Percentiles rank a stretch among this genome's conserved stretches.
Conservation (phyloP, 1,140 invertebrate genomes). For the Dinoponera quadriceps region DNA sequence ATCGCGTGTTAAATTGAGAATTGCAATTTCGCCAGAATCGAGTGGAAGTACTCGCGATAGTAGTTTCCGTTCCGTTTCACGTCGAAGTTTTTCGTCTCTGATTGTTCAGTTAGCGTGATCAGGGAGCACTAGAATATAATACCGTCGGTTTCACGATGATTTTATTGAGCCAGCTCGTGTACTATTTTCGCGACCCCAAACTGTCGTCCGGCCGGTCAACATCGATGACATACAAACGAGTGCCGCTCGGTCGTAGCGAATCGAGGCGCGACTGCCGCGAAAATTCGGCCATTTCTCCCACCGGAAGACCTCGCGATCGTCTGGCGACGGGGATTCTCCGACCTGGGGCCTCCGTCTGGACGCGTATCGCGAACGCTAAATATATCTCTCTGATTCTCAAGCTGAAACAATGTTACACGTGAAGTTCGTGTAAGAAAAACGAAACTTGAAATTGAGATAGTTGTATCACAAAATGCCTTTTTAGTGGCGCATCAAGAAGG, state of each 20-base stretch:
- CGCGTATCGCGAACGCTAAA: too few species aligned
- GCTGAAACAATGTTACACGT: too few species aligned
- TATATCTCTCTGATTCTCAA: too few species aligned
- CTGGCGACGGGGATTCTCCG: not conserved
- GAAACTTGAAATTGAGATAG: too few species aligned
- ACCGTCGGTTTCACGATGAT: not conserved
- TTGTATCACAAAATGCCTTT: too few species aligned
- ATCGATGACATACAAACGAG: conserved; percentile 13
- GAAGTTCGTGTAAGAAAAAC: too few species aligned
- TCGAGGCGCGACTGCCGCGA: conserved; percentile 26
- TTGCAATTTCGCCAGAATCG: not conserved
- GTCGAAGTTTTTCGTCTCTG: not conserved
- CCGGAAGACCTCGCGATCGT: conserved; percentile 12
- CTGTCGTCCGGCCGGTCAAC: not conserved
- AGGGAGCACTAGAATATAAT: not conserved
- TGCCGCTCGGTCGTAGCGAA: conserved; percentile 25
- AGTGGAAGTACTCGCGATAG: conserved; percentile 2
- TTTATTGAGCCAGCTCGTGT: conserved; percentile 13
- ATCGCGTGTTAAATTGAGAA: too few species aligned
- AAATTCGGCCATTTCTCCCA: conserved; percentile 40
- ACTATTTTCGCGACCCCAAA: conserved; percentile 39
- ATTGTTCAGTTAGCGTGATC: not conserved
- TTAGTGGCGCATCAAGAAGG: too few species aligned
- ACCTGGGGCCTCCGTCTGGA: too few species aligned
- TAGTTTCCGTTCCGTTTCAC: not conserved